phyloP scores from a whole-genome alignment of 1,140 invertebrate genomes.

The Nasonia longicornis region DNA sequence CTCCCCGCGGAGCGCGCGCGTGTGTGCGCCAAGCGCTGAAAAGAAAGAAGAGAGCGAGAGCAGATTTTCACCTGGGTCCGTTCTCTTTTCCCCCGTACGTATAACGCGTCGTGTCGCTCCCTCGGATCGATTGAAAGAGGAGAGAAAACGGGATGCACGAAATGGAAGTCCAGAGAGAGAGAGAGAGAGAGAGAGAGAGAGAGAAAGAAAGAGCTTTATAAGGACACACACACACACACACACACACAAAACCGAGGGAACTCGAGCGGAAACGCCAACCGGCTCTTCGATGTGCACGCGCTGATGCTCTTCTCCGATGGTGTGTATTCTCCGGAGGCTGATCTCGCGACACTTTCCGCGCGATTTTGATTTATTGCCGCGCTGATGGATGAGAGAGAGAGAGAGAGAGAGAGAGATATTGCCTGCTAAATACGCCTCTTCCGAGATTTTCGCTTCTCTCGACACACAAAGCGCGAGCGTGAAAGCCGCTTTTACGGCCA shows the following conservation, averaged over 20 bases:
- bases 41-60: slow-evolving; percentile 17
- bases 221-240: slow-evolving; percentile 25
- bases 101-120: neutral
- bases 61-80: slow-evolving; percentile 44
- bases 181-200: slow-evolving; percentile 15
- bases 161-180: neutral
- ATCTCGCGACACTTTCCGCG: slow-evolving; percentile 12
- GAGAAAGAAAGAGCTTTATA: slow-evolving; percentile 27
- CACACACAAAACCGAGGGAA: slow-evolving; percentile 36
- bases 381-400: neutral
- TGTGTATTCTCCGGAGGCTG: slow-evolving; percentile 8
- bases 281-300: slow-evolving; percentile 27
- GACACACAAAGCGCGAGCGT: slow-evolving; percentile 16
- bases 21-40: neutral
- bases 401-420: neutral
- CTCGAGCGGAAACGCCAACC: slow-evolving; percentile 43
- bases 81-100: slow-evolving; percentile 2
- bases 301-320: neutral
- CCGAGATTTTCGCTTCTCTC: neutral
- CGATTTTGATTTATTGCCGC: slow-evolving; percentile 19
- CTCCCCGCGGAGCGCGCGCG: neutral
- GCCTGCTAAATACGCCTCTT: slow-evolving; percentile 1
- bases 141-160: neutral
- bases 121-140: slow-evolving; percentile 32
- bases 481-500: slow-evolving; percentile 44